Base-by-base conservation (phyloP, 2,888 invertebrate genomes). In the Aporophyla nigra region DNA sequence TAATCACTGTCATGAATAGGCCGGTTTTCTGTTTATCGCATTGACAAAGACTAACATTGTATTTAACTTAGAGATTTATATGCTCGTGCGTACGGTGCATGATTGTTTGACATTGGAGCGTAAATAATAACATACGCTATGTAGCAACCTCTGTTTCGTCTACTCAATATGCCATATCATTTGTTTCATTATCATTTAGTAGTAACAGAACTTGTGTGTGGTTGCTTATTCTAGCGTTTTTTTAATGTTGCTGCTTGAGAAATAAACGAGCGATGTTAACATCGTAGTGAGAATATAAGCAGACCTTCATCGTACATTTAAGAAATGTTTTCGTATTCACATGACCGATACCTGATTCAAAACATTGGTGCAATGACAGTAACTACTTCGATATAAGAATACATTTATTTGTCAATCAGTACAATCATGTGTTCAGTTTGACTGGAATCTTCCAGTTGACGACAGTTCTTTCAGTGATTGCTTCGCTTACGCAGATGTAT, bases 21-120 rank as follows among this genome's bases (percentile, higher is more conserved):
- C 67, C 70, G 72, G 69, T 72, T 77, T 87, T 76, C 62, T 80
- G 69, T 84, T 84, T 80, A 82, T 84, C 54, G 70, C 40, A 74
- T 71, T 51, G 67, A 82, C 84, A 82, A 83, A 83, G 84, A 78
- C 61, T 71, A 54, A 51, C 49, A 68, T 61, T 72, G 59, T 84
- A 27, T 75, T 71, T 71, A 65, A 75, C 74, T 76, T 74, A 53
- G 56, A 77, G 74, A 78, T 82, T 87, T 78, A 82, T 76, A 61
- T 70, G 72, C 54, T 72, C 19, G 66, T 65, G 24, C 65, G 51
- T 87, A 84, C 68, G 73, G 74, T 78, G 76, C 70, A 80, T 68
- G 62, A 83, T 76, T 72, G 79, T 80, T 86, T 82, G 78, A 85
- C 85, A 85, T 82, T 74, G 58, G 46, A 73, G 63, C 63, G 49